Evolutionary conservation across 2,888 invertebrate species (phyloP), one percentile per base, ranked within the genome.

Genomic region (Drosophila percnosoma): DNA sequence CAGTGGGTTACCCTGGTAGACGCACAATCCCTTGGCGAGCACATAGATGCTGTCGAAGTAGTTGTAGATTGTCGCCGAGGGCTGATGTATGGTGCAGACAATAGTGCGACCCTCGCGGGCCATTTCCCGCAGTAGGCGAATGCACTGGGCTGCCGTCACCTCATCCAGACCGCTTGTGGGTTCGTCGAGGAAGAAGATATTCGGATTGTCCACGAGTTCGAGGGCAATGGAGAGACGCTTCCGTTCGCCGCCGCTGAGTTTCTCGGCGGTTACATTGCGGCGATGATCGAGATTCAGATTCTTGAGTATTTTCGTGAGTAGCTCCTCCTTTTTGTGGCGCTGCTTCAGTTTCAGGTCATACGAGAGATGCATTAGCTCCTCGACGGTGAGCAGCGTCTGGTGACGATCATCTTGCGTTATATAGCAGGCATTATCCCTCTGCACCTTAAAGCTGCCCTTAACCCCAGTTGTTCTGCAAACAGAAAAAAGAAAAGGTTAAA

Each of bases 121-220:
- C 80, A 96, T 84, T 52, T 94, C 93, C 31, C 93, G 93, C 51
- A 96, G 90, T 54, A 96, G 88, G 53, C 94, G 94, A 36, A 96
- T 93, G 73, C 95, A 95, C 82, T 95, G 95, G 0, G 94, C 93
- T 0, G 95, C 95, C 0, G 95, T 95, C 3, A 96, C 96, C 54
- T 94, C 95, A 89, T 96, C 96, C 79, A 96, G 87, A 0, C 96
- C 96, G 77, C 96, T 96, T 0, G 97, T 97, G 0, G 97, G 97
- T 92, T 97, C 97, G 91, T 97, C 97, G 81, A 97, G 94, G 92
- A 97, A 97, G 94, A 97, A 96, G 27, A 97, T 95, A 31, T 96
- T 96, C 0, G 97, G 97, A 92, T 97, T 97, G 92, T 97, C 97
- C 64, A 97, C 96, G 79, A 97, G 93, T 91, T 97, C 97, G 71